Conservation (phyloP, 2,113 vertebrate genomes). For the Hippotragus niger region DNA sequence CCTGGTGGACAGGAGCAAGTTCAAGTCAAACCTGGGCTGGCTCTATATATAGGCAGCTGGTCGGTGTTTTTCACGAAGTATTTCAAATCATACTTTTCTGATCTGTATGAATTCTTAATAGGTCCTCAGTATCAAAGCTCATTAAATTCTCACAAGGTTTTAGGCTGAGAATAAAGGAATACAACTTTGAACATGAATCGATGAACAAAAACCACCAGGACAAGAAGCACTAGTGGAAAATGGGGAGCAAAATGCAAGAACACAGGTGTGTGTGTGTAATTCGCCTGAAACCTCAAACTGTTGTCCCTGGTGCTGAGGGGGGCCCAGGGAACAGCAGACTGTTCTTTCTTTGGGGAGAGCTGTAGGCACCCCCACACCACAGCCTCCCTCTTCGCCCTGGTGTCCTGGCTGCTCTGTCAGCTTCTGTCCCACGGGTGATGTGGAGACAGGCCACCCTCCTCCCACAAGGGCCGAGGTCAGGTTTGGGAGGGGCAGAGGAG, state of each 20-base stretch:
- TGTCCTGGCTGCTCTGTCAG: neutral
- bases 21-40: neutral
- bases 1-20: constrained; percentile 78
- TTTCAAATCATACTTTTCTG: constrained; percentile 2
- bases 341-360: neutral
- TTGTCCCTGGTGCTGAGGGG: no score
- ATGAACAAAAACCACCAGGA: neutral
- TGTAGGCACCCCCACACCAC: neutral
- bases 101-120: neutral
- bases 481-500: neutral
- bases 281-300: neutral
- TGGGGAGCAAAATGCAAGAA: neutral
- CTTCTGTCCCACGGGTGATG: neutral
- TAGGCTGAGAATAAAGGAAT: neutral
- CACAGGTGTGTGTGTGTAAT: neutral
- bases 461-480: rapidly evolving
- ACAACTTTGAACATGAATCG: neutral
- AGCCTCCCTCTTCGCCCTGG: neutral
- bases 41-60: neutral
- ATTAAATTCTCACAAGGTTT: neutral
- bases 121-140: neutral
- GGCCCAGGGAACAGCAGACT: neutral
- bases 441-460: rapidly evolving
- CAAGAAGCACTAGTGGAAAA: neutral
- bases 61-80: neutral